phyloP scores from a whole-genome alignment of 2,888 invertebrate species.

The Lycaena phlaeas region DNA sequence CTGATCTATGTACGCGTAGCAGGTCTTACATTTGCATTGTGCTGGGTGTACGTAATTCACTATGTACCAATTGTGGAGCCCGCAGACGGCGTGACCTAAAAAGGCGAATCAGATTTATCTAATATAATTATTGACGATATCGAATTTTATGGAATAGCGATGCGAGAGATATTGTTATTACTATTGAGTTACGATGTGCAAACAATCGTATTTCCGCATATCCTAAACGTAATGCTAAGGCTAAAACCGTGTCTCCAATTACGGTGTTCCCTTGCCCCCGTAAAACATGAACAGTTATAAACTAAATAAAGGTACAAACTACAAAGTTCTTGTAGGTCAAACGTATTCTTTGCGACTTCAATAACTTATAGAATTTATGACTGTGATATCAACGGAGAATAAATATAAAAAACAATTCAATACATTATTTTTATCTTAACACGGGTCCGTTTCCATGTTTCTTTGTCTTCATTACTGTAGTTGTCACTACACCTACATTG shows the following conservation, averaged over 20 bases:
- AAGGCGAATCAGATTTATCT: conserved; percentile 1
- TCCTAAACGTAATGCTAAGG: no score
- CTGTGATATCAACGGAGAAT: background rate
- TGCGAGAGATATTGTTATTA: no score
- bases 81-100: conserved; percentile 14
- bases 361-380: background rate
- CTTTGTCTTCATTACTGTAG: background rate
- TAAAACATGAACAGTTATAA: background rate
- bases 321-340: background rate
- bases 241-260: no score
- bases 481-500: conserved; percentile 3
- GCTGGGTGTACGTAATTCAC: conserved; percentile 22
- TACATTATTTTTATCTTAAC: conserved; percentile 8
- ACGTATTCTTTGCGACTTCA: background rate
- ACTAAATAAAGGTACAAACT: background rate
- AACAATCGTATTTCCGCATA: no score
- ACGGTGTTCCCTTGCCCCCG: no score
- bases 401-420: conserved; percentile 6
- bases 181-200: no score
- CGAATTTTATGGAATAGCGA: background rate
- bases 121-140: conserved; percentile 1
- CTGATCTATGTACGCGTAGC: conserved; percentile 25
- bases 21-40: conserved; percentile 25
- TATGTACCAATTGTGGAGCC: conserved; percentile 22
- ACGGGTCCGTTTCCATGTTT: background rate